Evolutionary conservation across 2,888 invertebrate genomes (phyloP).

Genomic region (Drosophila mimica): DNA sequence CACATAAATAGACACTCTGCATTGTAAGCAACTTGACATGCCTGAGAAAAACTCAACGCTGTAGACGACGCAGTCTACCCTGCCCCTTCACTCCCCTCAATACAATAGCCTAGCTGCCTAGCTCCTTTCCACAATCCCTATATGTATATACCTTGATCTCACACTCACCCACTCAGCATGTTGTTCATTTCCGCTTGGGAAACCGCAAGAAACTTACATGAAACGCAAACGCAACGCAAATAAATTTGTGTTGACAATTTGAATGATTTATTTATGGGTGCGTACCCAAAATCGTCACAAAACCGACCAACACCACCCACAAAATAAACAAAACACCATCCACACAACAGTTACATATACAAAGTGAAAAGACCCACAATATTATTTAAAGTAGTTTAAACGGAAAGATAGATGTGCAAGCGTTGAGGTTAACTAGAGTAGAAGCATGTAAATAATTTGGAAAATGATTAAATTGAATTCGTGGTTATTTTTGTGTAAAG

Average conservation of each 20-base stretch:
- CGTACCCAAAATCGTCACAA: conserved; percentile 52
- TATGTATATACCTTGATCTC: conserved; percentile 21
- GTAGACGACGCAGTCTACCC: conserved; percentile 16
- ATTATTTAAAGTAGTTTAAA: conserved; percentile 3
- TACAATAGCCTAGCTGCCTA: conserved; percentile 1
- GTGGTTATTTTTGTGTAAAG: neutral
- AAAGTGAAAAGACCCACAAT: conserved; percentile 24
- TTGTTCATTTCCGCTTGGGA: conserved; percentile 64
- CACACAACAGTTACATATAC: conserved; percentile 7
- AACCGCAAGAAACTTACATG: conserved; percentile 61
- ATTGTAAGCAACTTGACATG: conserved; percentile 46
- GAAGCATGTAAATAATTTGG: conserved; percentile 13
- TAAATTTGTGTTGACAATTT: conserved; percentile 77
- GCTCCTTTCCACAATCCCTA: neutral
- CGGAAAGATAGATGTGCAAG: neutral
- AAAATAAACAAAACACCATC: conserved; percentile 23
- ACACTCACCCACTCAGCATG: conserved; percentile 11
- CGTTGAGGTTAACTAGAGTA: neutral
- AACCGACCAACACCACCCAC: conserved; percentile 4
- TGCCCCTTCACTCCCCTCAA: neutral
- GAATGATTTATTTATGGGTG: conserved; percentile 77
- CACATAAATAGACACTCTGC: conserved; percentile 8
- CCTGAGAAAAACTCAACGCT: conserved; percentile 63
- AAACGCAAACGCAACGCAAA: conserved; percentile 60
- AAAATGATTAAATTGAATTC: conserved; percentile 1